These are phyloP conservation scores for Chanos chanos DNA, from an alignment of 2,797 vertebrate genomes.

Conservation along the genomic window DNA sequence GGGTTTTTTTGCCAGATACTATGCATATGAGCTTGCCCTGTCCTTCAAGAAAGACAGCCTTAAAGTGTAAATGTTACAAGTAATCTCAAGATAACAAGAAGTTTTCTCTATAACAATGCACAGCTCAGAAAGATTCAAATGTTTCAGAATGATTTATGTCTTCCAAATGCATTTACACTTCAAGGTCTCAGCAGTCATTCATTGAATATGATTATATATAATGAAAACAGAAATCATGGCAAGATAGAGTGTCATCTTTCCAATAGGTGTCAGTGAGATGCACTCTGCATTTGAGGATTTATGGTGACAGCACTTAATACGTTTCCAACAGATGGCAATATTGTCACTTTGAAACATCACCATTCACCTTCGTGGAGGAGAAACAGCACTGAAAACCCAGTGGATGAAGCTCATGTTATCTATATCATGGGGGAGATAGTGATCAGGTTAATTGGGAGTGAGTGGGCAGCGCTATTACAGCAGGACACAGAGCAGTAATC, in stretches of 20 bases:
- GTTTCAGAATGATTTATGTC: slow-evolving; percentile 28
- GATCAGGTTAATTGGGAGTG: slow-evolving; percentile 38
- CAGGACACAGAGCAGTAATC: slow-evolving; percentile 24
- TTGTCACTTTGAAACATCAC: slow-evolving; percentile 60
- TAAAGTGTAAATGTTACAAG: slow-evolving; percentile 3
- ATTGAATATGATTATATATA: slow-evolving; percentile 22
- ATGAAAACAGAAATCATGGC: slow-evolving; percentile 21
- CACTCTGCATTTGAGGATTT: slow-evolving; percentile 6
- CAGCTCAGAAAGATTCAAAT: slow-evolving; percentile 25
- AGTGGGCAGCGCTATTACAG: slow-evolving; percentile 24
- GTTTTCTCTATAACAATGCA: slow-evolving; percentile 23
- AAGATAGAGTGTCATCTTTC: slow-evolving; percentile 15
- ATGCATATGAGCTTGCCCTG: too few relatives aligned
- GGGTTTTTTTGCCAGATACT: slow-evolving; percentile 4
- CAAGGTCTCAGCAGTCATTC: slow-evolving; percentile 11
- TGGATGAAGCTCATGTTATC: slow-evolving; percentile 25
- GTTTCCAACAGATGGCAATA: slow-evolving; percentile 78
- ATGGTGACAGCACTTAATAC: background rate
- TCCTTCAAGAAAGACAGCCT: background rate
- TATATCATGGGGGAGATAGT: slow-evolving; percentile 28
- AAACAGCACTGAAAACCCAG: slow-evolving; percentile 18
- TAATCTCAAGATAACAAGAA: slow-evolving; percentile 23
- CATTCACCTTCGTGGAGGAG: slow-evolving; percentile 27
- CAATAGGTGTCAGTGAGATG: slow-evolving; percentile 9
- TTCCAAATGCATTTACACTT: slow-evolving; percentile 17